Conservation (phyloP, 1,140 invertebrate genomes). For the Zaprionus ghesquierei region DNA sequence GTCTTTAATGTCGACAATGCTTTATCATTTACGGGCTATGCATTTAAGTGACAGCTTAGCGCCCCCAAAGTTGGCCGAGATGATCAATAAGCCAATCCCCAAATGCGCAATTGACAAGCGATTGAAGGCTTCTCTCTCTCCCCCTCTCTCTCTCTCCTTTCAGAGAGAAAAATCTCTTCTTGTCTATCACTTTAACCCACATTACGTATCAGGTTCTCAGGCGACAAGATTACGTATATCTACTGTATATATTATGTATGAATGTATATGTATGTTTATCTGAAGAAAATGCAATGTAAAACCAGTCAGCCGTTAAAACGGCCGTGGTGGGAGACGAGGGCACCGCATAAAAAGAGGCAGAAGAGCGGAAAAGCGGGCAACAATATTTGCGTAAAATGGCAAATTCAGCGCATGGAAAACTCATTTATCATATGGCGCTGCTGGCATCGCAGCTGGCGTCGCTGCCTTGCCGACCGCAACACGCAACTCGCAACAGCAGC, state of each 20-base stretch:
- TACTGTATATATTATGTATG: neutral
- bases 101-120: constrained; percentile 55
- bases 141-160: neutral
- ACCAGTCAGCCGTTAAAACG: constrained; percentile 61
- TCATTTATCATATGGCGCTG: constrained; percentile 64
- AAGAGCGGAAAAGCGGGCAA: constrained; percentile 34
- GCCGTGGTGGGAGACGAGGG: neutral
- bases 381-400: constrained; percentile 39
- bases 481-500: constrained; percentile 38
- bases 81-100: constrained; percentile 69
- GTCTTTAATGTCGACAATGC: constrained; percentile 34
- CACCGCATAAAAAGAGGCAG: neutral
- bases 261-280: neutral
- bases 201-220: constrained; percentile 22
- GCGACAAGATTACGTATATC: constrained; percentile 15
- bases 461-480: constrained; percentile 36
- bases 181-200: constrained; percentile 32
- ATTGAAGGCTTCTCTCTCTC: neutral
- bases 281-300: constrained; percentile 47
- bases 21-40: constrained; percentile 40
- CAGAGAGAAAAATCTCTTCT: constrained; percentile 15
- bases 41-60: constrained; percentile 58
- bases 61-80: too few relatives aligned
- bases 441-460: neutral
- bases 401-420: constrained; percentile 60